Percentiles rank a stretch among this genome's conserved stretches.
Evolutionary conservation across 2,113 vertebrate genomes (phyloP).

Genomic region (Propithecus coquereli): DNA sequence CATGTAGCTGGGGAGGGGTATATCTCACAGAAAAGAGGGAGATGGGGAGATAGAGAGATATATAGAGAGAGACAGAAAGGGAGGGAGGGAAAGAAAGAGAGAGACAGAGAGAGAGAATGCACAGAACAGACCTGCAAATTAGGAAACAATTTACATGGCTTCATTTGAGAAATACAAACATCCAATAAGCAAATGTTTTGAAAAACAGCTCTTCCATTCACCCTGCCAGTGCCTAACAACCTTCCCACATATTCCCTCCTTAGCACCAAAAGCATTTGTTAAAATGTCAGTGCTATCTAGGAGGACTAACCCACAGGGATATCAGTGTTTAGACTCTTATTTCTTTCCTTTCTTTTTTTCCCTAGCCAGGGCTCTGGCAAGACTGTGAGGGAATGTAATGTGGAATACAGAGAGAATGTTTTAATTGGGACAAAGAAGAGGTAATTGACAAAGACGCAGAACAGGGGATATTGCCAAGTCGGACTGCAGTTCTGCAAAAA

Average conservation of each 20-base stretch:
- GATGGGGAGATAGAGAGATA: background rate
- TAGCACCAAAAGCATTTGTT: background rate
- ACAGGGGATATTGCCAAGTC: background rate
- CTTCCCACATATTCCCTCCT: background rate
- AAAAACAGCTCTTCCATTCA: background rate
- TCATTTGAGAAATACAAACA: background rate
- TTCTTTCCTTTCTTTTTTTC: background rate
- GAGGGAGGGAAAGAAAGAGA: rapidly evolving
- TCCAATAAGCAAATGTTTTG: background rate
- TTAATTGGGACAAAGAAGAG: background rate
- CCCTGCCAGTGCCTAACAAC: background rate
- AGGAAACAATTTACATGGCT: background rate
- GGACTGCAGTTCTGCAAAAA: background rate
- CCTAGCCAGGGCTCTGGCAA: background rate
- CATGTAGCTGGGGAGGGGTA: background rate
- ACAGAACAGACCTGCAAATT: background rate
- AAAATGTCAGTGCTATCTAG: constrained; percentile 18
- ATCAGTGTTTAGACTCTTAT: background rate
- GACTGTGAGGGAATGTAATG: background rate
- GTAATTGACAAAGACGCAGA: background rate
- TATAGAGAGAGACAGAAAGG: background rate
- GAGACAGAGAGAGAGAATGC: background rate
- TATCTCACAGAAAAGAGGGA: background rate
- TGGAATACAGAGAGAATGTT: background rate
- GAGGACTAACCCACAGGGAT: background rate